Evolutionary conservation across 2,113 vertebrate species (phyloP).

Genomic region (Mobula hypostoma): DNA sequence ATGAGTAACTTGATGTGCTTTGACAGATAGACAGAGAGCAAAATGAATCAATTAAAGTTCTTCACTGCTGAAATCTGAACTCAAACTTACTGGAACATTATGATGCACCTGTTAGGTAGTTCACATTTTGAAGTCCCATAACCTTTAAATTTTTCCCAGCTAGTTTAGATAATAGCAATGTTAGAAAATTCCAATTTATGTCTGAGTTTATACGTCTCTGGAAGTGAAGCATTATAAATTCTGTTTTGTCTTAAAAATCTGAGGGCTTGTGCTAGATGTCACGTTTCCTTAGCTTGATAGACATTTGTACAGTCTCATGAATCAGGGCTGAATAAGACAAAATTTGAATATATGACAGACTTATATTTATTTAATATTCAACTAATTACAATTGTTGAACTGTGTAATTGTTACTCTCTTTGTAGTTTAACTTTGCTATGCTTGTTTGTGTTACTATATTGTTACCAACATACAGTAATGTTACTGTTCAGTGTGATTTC

Average conservation of each 20-base stretch:
- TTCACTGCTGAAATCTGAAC: slow-evolving; percentile 12
- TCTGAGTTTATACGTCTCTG: background rate
- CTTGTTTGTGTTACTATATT: too few relatives aligned
- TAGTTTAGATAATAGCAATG: background rate
- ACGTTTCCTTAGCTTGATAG: background rate
- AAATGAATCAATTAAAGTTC: slow-evolving; percentile 41
- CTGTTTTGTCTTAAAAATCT: background rate
- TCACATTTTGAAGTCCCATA: background rate
- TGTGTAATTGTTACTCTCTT: too few relatives aligned
- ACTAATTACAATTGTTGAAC: background rate
- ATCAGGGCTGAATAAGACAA: background rate
- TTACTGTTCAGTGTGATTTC: too few relatives aligned
- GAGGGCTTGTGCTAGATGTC: background rate
- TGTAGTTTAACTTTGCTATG: too few relatives aligned
- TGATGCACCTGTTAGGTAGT: slow-evolving; percentile 33
- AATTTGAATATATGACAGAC: background rate
- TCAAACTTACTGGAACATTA: slow-evolving; percentile 41
- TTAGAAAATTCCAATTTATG: background rate
- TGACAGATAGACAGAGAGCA: slow-evolving; percentile 40
- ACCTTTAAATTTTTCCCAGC: slow-evolving; percentile 29
- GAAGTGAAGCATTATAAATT: background rate
- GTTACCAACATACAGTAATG: too few relatives aligned
- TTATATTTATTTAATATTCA: background rate
- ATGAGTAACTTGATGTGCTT: slow-evolving; percentile 43
- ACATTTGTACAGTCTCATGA: background rate